phyloP scores from a whole-genome alignment of 2,797 vertebrate species.

The Columba guinea region DNA sequence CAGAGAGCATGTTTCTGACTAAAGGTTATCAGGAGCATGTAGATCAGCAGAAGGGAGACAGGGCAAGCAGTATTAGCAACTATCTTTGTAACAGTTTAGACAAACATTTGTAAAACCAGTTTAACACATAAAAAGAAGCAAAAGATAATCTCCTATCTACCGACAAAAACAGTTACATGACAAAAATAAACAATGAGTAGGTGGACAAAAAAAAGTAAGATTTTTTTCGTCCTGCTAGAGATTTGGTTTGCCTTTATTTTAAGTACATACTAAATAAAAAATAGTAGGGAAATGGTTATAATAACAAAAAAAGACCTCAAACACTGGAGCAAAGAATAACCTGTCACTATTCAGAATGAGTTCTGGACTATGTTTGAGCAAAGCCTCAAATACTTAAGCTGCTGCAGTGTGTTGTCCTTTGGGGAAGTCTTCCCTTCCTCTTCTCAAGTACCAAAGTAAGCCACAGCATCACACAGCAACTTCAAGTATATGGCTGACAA shows the following conservation, averaged over 20 bases:
- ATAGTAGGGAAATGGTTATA: background rate
- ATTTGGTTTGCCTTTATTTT: background rate
- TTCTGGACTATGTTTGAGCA: background rate
- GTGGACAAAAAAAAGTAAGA: background rate
- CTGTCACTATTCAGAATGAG: background rate
- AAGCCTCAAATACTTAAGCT: background rate
- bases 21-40: constrained; percentile 6
- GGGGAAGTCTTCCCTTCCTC: background rate
- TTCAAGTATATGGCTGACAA: background rate
- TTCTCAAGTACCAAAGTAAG: background rate
- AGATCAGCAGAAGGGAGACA: background rate
- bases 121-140: background rate
- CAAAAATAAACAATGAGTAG: background rate
- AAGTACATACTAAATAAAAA: background rate
- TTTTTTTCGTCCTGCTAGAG: background rate
- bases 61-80: background rate
- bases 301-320: background rate
- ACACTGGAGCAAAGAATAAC: background rate
- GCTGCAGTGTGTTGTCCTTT: background rate
- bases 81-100: background rate
- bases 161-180: background rate
- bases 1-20: background rate
- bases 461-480: rapidly evolving
- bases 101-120: background rate
- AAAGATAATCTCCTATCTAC: background rate